A percentile compares a stretch with the other conserved stretches of the same genome.
Evolutionary conservation across 2,888 invertebrate species (phyloP).

Genomic region (Drosophila conformis): DNA sequence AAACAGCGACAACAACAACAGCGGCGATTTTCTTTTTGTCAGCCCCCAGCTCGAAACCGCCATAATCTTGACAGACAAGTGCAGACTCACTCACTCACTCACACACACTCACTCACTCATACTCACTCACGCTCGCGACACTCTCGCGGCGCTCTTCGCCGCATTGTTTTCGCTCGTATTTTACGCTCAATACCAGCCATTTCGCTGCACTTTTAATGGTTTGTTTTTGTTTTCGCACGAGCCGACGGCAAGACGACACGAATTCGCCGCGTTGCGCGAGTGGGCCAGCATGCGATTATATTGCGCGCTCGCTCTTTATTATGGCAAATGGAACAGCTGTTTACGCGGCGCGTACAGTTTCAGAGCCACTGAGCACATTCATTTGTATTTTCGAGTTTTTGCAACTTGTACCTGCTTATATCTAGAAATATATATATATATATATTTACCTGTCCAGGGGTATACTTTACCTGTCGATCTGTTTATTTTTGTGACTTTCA

Average conservation of each 20-base stretch:
- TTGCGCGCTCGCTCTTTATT: constrained; percentile 56
- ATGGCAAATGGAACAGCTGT: constrained; percentile 73
- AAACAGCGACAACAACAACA: constrained; percentile 37
- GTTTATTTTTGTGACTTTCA: constrained; percentile 68
- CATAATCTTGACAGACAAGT: constrained; percentile 81
- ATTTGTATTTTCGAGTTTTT: constrained; percentile 18
- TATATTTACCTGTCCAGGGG: constrained; percentile 48
- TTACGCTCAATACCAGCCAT: constrained; percentile 68
- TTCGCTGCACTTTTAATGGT: constrained; percentile 73
- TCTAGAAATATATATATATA: not conserved
- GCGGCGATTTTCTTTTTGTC: constrained; percentile 53
- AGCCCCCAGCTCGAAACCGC: constrained; percentile 64
- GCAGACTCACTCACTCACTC: constrained; percentile 50
- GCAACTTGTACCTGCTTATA: constrained; percentile 22
- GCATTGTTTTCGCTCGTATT: constrained; percentile 81
- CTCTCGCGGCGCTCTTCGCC: constrained; percentile 50
- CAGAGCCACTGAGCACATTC: constrained; percentile 31
- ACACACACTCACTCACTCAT: constrained; percentile 17
- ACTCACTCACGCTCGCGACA: constrained; percentile 20
- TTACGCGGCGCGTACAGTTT: constrained; percentile 57
- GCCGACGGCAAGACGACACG: constrained; percentile 29
- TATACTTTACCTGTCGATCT: constrained; percentile 42
- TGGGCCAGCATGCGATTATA: constrained; percentile 52
- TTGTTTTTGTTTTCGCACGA: constrained; percentile 73
- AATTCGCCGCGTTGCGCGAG: constrained; percentile 68